These are phyloP conservation scores for Crematogaster levior DNA, from an alignment of 2,888 invertebrate species.

Conservation along the genomic window DNA sequence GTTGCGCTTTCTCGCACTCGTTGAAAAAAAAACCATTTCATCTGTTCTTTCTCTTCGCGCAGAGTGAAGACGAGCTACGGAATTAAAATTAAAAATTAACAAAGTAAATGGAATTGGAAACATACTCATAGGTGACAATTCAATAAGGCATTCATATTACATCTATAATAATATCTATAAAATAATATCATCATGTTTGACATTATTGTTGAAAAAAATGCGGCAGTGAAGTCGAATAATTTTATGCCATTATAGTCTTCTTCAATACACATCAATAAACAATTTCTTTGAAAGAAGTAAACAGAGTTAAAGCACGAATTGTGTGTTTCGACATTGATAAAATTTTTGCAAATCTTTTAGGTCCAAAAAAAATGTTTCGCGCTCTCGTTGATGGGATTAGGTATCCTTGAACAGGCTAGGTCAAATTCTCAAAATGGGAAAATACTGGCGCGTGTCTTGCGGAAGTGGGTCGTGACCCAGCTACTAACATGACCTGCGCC, in stretches of 20 bases:
- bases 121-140: background rate
- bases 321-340: background rate
- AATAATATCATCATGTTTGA: background rate
- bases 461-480: constrained; percentile 78
- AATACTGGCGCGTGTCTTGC: constrained; percentile 41
- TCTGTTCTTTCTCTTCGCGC: constrained; percentile 4
- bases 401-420: constrained; percentile 34
- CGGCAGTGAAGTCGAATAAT: background rate
- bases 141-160: background rate
- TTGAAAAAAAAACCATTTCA: constrained; percentile 33
- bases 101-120: background rate
- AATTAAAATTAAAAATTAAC: constrained; percentile 12
- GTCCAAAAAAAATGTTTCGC: background rate
- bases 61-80: constrained; percentile 11
- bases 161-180: background rate
- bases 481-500: constrained; percentile 66
- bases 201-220: background rate
- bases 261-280: background rate
- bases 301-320: background rate
- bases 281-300: background rate
- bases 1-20: constrained; percentile 66
- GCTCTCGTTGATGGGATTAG: background rate
- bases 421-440: constrained; percentile 51
- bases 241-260: background rate
- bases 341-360: background rate